These are phyloP conservation scores for Vulpes lagopus DNA, from an alignment of 2,113 vertebrate species.

Conservation along the genomic window DNA sequence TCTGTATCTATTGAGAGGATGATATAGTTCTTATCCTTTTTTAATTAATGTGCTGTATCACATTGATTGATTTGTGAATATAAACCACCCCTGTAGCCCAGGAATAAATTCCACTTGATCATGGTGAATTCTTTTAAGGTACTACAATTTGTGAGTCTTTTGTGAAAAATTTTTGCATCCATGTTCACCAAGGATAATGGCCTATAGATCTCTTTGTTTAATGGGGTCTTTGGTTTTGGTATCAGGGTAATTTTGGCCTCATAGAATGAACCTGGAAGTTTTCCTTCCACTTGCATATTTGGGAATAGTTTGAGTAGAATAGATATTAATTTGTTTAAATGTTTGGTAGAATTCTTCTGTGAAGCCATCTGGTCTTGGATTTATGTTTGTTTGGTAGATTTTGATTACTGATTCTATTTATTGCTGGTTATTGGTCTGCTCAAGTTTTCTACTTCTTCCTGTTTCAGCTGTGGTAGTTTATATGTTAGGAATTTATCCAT, in stretches of 20 bases:
- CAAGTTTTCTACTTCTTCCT: neutral
- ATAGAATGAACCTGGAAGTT: neutral
- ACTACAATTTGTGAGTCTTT: neutral
- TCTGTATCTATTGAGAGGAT: neutral
- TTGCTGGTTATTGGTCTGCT: neutral
- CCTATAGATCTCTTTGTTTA: neutral
- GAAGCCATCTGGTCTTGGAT: neutral
- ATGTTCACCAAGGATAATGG: neutral
- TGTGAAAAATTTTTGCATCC: neutral
- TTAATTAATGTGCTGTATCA: neutral
- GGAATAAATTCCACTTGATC: neutral
- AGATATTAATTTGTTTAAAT: neutral
- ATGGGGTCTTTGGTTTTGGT: neutral
- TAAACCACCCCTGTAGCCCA: neutral
- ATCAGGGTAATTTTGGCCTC: neutral
- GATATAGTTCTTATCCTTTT: neutral
- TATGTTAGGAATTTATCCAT: neutral
- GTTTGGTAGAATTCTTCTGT: neutral
- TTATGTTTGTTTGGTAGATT: neutral
- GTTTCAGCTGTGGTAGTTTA: neutral
- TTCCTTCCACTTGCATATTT: neutral
- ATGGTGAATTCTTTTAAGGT: neutral
- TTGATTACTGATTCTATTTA: neutral
- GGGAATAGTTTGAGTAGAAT: neutral
- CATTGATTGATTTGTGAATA: neutral